Conservation (phyloP, 1,140 invertebrate genomes). For the Cyclina sinensis region DNA sequence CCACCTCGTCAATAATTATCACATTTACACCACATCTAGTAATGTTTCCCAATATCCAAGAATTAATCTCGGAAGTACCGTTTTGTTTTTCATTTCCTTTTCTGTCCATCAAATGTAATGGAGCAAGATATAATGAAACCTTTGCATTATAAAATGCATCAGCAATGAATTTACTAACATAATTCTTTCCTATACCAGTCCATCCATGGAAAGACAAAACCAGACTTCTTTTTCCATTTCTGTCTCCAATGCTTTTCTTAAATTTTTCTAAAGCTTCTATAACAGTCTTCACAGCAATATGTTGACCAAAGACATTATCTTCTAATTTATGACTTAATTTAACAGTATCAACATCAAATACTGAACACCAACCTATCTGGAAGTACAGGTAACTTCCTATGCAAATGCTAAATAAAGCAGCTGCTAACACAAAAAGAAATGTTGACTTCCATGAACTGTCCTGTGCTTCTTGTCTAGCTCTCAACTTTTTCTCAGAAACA, state of each 20-base stretch:
- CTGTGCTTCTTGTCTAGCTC: too few relatives aligned
- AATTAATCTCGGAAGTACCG: conserved; percentile 54
- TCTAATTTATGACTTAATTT: conserved; percentile 70
- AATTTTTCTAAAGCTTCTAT: conserved; percentile 70
- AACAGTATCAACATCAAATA: conserved; percentile 59
- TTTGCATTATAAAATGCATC: conserved; percentile 71
- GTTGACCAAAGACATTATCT: conserved; percentile 83
- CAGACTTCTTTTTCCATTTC: conserved; percentile 62
- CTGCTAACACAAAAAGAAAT: background rate
- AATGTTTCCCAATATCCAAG: conserved; percentile 77
- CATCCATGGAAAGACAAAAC: conserved; percentile 84
- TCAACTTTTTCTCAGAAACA: background rate
- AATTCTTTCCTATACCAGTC: conserved; percentile 84
- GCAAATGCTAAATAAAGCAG: background rate
- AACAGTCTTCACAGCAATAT: conserved; percentile 78
- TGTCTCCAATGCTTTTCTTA: conserved; percentile 31
- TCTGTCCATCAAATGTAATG: conserved; percentile 77
- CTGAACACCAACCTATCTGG: conserved; percentile 33
- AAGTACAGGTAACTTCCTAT: conserved; percentile 32
- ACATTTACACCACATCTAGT: conserved; percentile 78
- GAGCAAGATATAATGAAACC: conserved; percentile 74
- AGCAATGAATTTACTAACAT: conserved; percentile 77
- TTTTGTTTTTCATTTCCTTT: conserved; percentile 70
- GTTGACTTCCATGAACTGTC: background rate
- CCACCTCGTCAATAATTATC: conserved; percentile 84